Percentiles rank a stretch among this genome's conserved stretches.
phyloP scores from a whole-genome alignment of 2,888 invertebrate genomes.

The Sphaerophoria rueppellii region DNA sequence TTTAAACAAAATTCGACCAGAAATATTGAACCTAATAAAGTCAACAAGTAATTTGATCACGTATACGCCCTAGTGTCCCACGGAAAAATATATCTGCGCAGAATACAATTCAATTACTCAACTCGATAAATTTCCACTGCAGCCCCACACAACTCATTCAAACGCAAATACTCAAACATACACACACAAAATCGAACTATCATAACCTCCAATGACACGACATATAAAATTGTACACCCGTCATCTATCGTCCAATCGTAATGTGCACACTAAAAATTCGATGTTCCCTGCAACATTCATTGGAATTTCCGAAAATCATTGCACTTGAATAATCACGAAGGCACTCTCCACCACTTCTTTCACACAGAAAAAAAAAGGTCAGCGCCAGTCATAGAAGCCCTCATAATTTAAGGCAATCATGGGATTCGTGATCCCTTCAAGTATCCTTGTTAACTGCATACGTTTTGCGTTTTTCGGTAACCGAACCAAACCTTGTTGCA shows the following conservation, averaged over 20 bases:
- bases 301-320: slow-evolving; percentile 10
- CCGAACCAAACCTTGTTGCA: slow-evolving; percentile 6
- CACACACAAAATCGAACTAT: background rate
- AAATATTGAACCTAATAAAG: slow-evolving; percentile 17
- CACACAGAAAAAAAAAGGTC: slow-evolving; percentile 26
- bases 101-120: slow-evolving; percentile 52
- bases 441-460: slow-evolving; percentile 65
- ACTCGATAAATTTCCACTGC: slow-evolving; percentile 26
- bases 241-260: slow-evolving; percentile 29
- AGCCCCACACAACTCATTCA: background rate
- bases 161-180: background rate
- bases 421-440: slow-evolving; percentile 43
- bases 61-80: slow-evolving; percentile 53
- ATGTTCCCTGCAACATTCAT: slow-evolving; percentile 7
- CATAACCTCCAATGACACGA: background rate
- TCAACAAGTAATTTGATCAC: slow-evolving; percentile 53
- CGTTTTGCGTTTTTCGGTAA: slow-evolving; percentile 34
- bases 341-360: background rate
- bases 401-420: slow-evolving; percentile 60
- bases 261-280: slow-evolving; percentile 36
- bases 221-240: slow-evolving; percentile 12
- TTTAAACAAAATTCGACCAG: background rate
- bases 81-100: slow-evolving; percentile 39
- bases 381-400: slow-evolving; percentile 45
- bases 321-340: slow-evolving; percentile 18